Evolutionary conservation across 2,113 vertebrate species (phyloP).

Genomic region (Rhipidura dahli): DNA sequence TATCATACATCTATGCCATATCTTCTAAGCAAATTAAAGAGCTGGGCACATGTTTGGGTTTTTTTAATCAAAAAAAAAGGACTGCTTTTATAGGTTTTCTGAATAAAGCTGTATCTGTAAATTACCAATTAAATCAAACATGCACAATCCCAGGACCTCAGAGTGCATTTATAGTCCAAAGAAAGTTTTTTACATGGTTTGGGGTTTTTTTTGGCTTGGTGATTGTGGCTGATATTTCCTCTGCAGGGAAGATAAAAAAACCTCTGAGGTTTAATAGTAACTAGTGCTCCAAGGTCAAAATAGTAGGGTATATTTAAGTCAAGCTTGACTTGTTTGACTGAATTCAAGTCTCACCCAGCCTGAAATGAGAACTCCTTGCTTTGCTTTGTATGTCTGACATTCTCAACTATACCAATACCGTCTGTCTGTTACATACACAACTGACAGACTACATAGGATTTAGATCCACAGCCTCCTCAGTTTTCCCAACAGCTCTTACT

Average conservation of each 20-base stretch:
- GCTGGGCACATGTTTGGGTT: rapidly evolving
- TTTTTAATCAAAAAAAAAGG: neutral
- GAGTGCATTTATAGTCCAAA: neutral
- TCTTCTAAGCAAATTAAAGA: neutral
- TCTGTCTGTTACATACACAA: neutral
- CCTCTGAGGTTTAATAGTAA: neutral
- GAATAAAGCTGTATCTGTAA: neutral
- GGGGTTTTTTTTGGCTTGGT: rapidly evolving
- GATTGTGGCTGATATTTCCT: neutral
- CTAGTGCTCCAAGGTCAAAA: neutral
- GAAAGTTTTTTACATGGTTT: neutral
- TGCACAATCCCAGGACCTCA: neutral
- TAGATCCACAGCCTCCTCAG: neutral
- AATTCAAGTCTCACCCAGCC: neutral
- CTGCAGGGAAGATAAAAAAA: neutral
- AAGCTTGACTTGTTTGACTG: neutral
- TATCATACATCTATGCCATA: neutral
- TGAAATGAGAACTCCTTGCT: neutral
- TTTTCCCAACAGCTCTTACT: neutral
- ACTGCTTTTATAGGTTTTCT: neutral
- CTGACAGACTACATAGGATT: neutral
- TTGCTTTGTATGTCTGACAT: neutral
- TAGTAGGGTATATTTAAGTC: neutral
- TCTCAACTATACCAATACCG: rapidly evolving
- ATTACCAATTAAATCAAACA: neutral